Evolutionary conservation across 2,113 vertebrate species (phyloP).

Genomic region (Amblyopsis rosae): DNA sequence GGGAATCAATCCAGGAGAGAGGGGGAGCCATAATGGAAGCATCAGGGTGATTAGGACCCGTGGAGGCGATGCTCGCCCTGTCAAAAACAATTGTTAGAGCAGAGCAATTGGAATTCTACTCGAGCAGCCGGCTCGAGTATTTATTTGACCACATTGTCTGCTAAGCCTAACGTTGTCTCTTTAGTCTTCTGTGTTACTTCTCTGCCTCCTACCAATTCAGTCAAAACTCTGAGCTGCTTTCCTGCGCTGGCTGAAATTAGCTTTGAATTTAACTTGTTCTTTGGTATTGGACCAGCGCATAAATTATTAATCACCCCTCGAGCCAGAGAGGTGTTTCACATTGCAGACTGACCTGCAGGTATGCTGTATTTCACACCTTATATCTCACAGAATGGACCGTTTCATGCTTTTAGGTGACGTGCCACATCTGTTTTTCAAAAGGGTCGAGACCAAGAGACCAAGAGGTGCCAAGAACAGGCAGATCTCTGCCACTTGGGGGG

Average conservation of each 20-base stretch:
- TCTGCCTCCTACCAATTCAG: conserved; percentile 29
- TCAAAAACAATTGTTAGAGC: conserved; percentile 47
- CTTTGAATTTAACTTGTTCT: conserved; percentile 41
- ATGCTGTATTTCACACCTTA: conserved; percentile 24
- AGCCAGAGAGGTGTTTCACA: conserved; percentile 45
- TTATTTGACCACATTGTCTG: conserved; percentile 17
- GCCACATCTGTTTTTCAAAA: conserved; percentile 39
- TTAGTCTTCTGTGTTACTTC: conserved; percentile 12
- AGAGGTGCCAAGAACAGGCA: conserved; percentile 31
- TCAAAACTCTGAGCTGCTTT: conserved; percentile 37
- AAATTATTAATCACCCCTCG: conserved; percentile 51
- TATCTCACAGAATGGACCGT: conserved; percentile 25
- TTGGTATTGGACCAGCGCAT: conserved; percentile 43
- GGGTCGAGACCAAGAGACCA: conserved; percentile 24
- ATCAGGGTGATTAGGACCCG: conserved; percentile 49
- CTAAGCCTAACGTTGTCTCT: conserved; percentile 12
- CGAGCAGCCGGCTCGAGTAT: conserved; percentile 31
- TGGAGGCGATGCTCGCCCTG: conserved; percentile 21
- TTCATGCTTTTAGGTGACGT: conserved; percentile 35
- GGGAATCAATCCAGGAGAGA: conserved; percentile 34
- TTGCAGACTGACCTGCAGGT: conserved; percentile 47
- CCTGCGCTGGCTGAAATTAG: conserved; percentile 17
- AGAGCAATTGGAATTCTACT: conserved; percentile 38
- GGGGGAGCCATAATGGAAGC: conserved; percentile 49
- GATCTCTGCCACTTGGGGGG: conserved; percentile 39